Evolutionary conservation across 2,113 vertebrate species (phyloP), one percentile per base, ranked within the genome.

Genomic region (Ochotona princeps): DNA sequence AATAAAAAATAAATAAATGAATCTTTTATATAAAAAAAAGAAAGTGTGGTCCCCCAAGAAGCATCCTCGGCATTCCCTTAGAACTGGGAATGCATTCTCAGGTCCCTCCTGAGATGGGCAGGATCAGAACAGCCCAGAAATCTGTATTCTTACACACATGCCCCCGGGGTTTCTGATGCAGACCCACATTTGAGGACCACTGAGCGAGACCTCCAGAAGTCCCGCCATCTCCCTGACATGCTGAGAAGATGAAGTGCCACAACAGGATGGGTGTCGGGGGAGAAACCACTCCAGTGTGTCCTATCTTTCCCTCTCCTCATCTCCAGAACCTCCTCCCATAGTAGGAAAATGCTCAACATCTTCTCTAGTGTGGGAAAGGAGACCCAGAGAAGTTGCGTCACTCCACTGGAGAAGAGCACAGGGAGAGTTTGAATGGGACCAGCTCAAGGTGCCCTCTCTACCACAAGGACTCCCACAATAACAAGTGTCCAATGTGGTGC

Each of bases 401-500:
- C n/a, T 54, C 44, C 75, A 69, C 51, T 30, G 14, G 61, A 76
- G 70, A 85, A 2, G 49, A 69, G 14, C 60, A 32, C 4, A 28
- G 54, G 38, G 25, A 35, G 61, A 26, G 5, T 17, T 54, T 26
- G 82, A 44, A 20, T 13, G 0, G 5, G 35, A 25, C 70, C 20
- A 1, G 28, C 75, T 81, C 51, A 5, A 28, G 7, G 0, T 2
- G 0, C 30, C 1, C 0, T 32, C 3, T 49, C 30, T 7, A 26
- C 13, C 21, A 30, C 44, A 0, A 2, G 28, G 73, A 32, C 38
- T 35, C 3, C 67, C 66, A 44, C 14, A 21, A 44, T 21, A 35
- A 74, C 49, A 28, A 14, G 23, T 14, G 21, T 63, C 38, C 21
- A 23, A 9, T 30, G 10, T 0, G 0, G 69, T 20, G 13, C 49